phyloP scores from a whole-genome alignment of 2,113 vertebrate genomes.

The Pardalotus punctatus region DNA sequence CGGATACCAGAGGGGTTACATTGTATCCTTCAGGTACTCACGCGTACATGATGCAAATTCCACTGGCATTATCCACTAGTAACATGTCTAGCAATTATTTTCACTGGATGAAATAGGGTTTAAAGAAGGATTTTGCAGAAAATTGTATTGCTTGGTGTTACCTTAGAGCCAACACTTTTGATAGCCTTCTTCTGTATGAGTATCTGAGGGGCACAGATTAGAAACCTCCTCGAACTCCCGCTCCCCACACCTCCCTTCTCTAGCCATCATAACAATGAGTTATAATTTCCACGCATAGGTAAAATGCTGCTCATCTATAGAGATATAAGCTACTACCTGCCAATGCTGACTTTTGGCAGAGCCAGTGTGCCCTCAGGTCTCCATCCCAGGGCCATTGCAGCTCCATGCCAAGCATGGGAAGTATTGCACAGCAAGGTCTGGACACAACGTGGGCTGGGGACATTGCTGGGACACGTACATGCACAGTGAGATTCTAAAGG shows the following conservation, averaged over 20 bases:
- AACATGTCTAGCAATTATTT: background rate
- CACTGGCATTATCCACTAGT: background rate
- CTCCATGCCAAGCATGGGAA: background rate
- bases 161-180: background rate
- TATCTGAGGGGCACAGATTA: background rate
- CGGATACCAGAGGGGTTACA: background rate
- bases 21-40: background rate
- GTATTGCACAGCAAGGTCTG: background rate
- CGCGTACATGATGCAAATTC: background rate
- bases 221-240: background rate
- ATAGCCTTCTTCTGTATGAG: background rate
- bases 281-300: background rate
- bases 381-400: background rate
- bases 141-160: background rate
- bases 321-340: background rate
- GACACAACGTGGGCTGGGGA: fast-evolving
- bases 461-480: fast-evolving
- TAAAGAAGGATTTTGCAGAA: background rate
- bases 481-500: background rate
- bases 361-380: background rate
- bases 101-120: background rate
- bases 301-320: background rate
- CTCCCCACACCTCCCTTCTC: background rate
- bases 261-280: background rate
- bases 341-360: background rate